These are phyloP conservation scores for Plebejus anna DNA, from an alignment of 2,888 invertebrate species.

Conservation along the genomic window DNA sequence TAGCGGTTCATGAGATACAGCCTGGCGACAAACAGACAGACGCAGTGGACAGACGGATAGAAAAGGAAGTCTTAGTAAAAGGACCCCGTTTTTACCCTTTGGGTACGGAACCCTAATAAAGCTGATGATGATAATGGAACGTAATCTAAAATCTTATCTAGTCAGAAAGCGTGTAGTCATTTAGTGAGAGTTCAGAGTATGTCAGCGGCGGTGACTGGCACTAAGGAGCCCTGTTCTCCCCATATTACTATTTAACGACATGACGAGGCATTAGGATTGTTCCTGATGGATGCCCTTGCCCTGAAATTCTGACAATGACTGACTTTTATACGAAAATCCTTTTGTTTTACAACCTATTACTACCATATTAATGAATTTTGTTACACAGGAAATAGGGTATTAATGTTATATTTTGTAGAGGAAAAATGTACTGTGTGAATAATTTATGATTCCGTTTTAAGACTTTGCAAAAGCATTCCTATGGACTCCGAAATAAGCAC, in stretches of 20 bases:
- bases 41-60: too few relatives aligned
- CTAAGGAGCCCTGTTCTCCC: slow-evolving; percentile 39
- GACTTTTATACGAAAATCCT: slow-evolving; percentile 27
- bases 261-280: slow-evolving; percentile 45
- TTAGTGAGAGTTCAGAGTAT: slow-evolving; percentile 36
- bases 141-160: slow-evolving; percentile 26
- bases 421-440: too few relatives aligned
- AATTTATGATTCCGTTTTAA: too few relatives aligned
- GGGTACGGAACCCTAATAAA: too few relatives aligned
- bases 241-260: slow-evolving; percentile 52
- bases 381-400: not conserved
- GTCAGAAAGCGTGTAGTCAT: slow-evolving; percentile 24
- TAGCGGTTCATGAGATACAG: too few relatives aligned
- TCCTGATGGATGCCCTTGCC: slow-evolving; percentile 40
- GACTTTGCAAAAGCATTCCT: too few relatives aligned
- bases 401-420: not conserved
- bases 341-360: slow-evolving; percentile 31
- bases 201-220: slow-evolving; percentile 42
- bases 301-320: slow-evolving; percentile 32
- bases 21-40: too few relatives aligned
- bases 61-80: too few relatives aligned
- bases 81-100: too few relatives aligned
- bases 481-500: too few relatives aligned
- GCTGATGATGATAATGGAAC: not conserved
- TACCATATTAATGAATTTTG: not conserved